These are phyloP conservation scores for Uria lomvia DNA, from an alignment of 2,113 vertebrate genomes.

Conservation along the genomic window DNA sequence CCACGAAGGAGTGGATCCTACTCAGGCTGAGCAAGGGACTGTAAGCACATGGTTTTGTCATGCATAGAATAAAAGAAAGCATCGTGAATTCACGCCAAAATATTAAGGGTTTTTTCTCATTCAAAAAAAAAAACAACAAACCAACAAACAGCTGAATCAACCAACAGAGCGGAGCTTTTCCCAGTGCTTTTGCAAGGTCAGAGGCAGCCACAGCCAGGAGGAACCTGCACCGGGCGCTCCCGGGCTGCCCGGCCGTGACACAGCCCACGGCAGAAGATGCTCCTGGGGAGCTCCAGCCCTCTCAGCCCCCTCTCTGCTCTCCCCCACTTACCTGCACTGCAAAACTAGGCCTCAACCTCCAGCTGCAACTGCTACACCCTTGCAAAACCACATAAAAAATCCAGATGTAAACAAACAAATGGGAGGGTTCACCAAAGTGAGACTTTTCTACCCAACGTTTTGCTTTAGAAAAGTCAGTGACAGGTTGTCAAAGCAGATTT, in stretches of 20 bases:
- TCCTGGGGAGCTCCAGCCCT: neutral
- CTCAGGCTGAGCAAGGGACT: neutral
- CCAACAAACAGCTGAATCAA: neutral
- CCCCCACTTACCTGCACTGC: neutral
- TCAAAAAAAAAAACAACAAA: neutral
- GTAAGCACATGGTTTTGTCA: neutral
- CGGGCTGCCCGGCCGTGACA: rapidly evolving
- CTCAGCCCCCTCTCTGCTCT: neutral
- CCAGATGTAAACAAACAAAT: neutral
- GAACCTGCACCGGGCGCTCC: neutral
- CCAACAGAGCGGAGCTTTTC: neutral
- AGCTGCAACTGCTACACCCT: neutral
- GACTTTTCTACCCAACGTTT: neutral
- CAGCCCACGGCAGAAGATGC: neutral
- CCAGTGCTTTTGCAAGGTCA: neutral
- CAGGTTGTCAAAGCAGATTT: neutral
- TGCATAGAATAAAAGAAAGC: neutral
- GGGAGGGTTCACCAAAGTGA: neutral
- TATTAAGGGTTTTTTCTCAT: neutral
- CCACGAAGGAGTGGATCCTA: neutral
- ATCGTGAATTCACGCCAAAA: neutral
- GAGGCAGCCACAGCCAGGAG: neutral
- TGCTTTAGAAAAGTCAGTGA: neutral
- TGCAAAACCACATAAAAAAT: neutral
- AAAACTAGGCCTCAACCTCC: neutral